These are phyloP conservation scores for Ashinkailepas kermadecensis DNA, from an alignment of 2,888 invertebrate species.

Conservation along the genomic window DNA sequence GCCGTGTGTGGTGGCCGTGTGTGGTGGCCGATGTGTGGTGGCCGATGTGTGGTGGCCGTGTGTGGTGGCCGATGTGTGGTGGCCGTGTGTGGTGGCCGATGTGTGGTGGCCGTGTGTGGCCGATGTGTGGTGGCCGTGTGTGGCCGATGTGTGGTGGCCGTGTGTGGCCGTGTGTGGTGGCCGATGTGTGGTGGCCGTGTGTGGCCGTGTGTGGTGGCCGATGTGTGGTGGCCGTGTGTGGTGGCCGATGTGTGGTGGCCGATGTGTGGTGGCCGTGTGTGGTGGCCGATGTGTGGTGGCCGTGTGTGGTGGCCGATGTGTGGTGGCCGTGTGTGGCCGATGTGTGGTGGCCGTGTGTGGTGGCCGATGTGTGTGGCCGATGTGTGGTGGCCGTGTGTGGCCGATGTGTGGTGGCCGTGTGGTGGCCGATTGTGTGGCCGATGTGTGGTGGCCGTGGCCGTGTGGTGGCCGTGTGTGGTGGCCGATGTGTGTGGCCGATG, in stretches of 20 bases:
- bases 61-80: conserved; percentile 31
- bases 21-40: no score
- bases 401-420: no score
- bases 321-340: conserved; percentile 33
- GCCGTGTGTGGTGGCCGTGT: conserved; percentile 33
- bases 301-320: conserved; percentile 29
- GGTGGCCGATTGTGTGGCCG: conserved; percentile 25
- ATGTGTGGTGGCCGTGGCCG: conserved; percentile 32
- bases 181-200: no score
- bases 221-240: conserved; percentile 32
- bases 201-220: conserved; percentile 27
- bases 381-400: conserved; percentile 32
- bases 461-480: no score
- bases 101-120: no score
- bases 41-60: neutral
- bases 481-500: no score
- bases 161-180: no score
- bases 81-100: conserved; percentile 33
- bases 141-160: conserved; percentile 32
- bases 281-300: no score
- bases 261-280: no score
- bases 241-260: no score
- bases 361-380: conserved; percentile 26
- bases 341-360: no score
- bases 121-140: conserved; percentile 10